phyloP scores from a whole-genome alignment of 2,113 vertebrate genomes.

The Anseranas semipalmata region DNA sequence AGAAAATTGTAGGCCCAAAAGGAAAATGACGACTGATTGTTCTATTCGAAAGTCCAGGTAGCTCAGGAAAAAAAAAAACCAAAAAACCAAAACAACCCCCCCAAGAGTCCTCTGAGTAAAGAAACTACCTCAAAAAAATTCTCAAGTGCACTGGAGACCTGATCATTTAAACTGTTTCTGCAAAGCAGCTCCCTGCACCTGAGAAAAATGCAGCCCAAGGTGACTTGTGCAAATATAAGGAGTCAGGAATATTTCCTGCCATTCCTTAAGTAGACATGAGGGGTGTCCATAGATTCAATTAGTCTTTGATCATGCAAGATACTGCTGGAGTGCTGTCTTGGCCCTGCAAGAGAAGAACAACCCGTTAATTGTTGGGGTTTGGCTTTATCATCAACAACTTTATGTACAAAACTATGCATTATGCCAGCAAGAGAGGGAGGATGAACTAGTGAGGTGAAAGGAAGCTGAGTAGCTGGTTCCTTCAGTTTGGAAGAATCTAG shows the following conservation, averaged over 20 bases:
- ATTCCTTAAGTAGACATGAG: constrained; percentile 75
- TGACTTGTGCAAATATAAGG: constrained; percentile 87
- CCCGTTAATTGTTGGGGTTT: neutral
- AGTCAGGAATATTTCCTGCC: constrained; percentile 78
- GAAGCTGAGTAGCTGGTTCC: neutral
- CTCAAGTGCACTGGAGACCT: constrained; percentile 83
- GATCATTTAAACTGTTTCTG: constrained; percentile 83
- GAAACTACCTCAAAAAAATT: constrained; percentile 79
- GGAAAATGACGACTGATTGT: constrained; percentile 80
- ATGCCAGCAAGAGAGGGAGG: neutral
- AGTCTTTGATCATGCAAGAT: constrained; percentile 90
- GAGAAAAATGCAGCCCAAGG: constrained; percentile 85
- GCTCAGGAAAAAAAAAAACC: constrained; percentile 71
- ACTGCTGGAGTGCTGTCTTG: constrained; percentile 98
- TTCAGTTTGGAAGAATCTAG: neutral
- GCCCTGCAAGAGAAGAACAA: constrained; percentile 83
- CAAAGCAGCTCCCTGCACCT: constrained; percentile 84
- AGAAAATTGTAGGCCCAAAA: constrained; percentile 82
- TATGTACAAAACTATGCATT: neutral
- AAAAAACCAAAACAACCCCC: constrained; percentile 60
- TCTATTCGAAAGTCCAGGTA: constrained; percentile 82
- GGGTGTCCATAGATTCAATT: constrained; percentile 66
- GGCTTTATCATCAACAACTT: neutral
- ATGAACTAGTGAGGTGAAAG: neutral
- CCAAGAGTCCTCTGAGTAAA: constrained; percentile 79